Conservation (phyloP, 1,140 invertebrate genomes). For the Callitettix versicolor region DNA sequence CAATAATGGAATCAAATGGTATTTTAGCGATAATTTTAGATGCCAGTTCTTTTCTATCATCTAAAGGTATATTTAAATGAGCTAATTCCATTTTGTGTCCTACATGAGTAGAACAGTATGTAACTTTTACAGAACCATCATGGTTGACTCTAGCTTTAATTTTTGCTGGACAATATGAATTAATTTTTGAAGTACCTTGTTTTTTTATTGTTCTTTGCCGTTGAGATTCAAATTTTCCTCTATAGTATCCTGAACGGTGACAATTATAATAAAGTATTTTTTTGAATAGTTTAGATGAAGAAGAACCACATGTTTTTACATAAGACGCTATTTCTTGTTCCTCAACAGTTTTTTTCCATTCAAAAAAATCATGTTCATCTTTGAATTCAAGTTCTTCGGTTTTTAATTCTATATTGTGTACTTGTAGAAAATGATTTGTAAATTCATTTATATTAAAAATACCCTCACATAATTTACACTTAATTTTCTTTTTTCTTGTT, state of each 20-base stretch:
- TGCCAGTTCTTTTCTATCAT: not conserved
- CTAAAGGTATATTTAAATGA: not conserved
- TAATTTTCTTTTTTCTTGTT: no score
- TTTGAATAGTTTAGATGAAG: no score
- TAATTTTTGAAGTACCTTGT: slow-evolving; percentile 1
- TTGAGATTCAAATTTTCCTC: not conserved
- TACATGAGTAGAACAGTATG: slow-evolving; percentile 1
- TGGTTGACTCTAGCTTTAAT: not conserved
- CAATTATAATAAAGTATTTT: not conserved
- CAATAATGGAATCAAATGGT: slow-evolving; percentile 2
- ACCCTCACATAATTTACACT: no score
- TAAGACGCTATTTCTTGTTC: not conserved
- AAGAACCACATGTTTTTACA: not conserved
- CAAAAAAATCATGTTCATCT: not conserved
- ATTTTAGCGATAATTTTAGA: not conserved
- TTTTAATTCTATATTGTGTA: not conserved
- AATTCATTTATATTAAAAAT: not conserved
- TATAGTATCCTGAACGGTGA: not conserved
- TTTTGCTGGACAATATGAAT: not conserved
- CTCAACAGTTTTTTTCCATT: not conserved
- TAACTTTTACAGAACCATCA: not conserved
- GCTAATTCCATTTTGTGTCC: slow-evolving; percentile 3
- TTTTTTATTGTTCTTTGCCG: slow-evolving; percentile 4
- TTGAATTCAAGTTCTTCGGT: not conserved
- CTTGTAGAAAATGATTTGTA: not conserved